Base-by-base conservation (phyloP, 2,113 vertebrate genomes). In the Entelurus aequoreus region DNA sequence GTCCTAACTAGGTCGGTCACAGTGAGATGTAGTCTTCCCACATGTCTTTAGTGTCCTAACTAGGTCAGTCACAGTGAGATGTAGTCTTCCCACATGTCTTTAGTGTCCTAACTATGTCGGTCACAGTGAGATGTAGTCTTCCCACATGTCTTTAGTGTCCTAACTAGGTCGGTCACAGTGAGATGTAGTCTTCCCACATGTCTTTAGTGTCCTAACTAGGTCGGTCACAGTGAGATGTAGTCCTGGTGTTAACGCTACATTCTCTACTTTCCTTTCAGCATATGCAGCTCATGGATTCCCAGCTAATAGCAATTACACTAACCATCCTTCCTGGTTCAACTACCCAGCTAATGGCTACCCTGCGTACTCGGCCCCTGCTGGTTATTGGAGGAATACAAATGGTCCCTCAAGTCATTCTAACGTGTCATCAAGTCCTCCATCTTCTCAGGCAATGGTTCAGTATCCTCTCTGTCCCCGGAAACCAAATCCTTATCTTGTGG, bases 391-490 rank as follows among this genome's bases (percentile, higher is more conserved):
- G 85, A 87, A 82, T 80, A 75, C 84, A 69, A 88, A 86, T 77
- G 82, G 79, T 80, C 72, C 83, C 74, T 70, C 87, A 82, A 86
- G 86, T 89, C 88, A 86, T 75, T 89, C 88, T 87, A 89, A 87
- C 85, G 66, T 88, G 77, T 86, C 88, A 82, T 88, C 86, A 87
- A 88, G 76, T 85, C 84, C 88, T 88, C 81, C 82, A 86, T 86
- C 87, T 88, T 86, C 90, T 85, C 90, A 90, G 88, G 86, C 86
- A 72, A 89, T 90, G 87, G 88, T 92, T 86, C 90, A 91, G 88
- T 92, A 92, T 86, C 90, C 90, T 0, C 77, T 92, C 82, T 90
- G 90, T 84, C 88, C 90, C 65, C 84, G 87, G 70, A 87, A 89
- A 72, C 74, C 80, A 9, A 81, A 87, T 62, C 69, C 88, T 21